phyloP scores from a whole-genome alignment of 2,797 vertebrate genomes.

The Gallinago nigripennis region DNA sequence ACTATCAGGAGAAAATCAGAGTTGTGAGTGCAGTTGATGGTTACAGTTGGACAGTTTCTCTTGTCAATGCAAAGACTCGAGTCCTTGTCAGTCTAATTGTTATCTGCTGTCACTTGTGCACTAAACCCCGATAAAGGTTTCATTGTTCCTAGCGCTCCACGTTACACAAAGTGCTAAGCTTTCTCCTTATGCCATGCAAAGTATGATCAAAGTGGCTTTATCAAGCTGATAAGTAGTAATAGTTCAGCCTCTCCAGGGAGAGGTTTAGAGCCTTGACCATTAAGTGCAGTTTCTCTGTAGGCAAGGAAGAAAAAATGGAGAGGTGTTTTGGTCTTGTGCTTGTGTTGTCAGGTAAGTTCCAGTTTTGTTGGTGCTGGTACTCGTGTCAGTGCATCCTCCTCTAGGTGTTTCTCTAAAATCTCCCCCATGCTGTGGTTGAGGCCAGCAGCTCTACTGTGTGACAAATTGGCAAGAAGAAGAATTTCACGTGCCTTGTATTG shows the following conservation, averaged over 20 bases:
- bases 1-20: neutral
- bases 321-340: neutral
- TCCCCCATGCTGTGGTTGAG: neutral
- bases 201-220: neutral
- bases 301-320: neutral
- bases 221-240: neutral
- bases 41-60: neutral
- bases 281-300: neutral
- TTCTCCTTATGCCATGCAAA: neutral
- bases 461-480: neutral
- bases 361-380: neutral
- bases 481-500: fast-evolving
- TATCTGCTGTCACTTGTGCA: neutral
- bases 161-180: neutral
- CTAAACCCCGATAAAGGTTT: neutral
- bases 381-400: neutral
- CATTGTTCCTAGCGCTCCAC: neutral
- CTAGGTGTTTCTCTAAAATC: neutral
- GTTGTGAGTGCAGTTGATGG: neutral
- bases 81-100: neutral
- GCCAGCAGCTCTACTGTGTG: neutral
- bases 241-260: neutral
- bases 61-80: neutral
- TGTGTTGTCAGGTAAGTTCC: neutral
- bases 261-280: neutral